Conservation (phyloP, 2,113 vertebrate species). For the Columba janthina region DNA sequence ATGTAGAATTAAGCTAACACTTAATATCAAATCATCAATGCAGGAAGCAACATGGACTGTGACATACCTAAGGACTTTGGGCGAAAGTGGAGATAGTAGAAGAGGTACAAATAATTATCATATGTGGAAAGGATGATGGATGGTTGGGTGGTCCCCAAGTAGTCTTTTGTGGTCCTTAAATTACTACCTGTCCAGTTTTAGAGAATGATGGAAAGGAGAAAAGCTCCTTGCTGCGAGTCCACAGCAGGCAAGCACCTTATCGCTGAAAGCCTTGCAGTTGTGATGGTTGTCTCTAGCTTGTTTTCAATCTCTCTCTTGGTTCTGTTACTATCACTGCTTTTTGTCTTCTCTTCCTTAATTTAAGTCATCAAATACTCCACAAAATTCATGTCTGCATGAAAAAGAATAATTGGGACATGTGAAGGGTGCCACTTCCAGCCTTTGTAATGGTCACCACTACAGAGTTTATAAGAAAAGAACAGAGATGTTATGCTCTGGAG, state of each 20-base stretch:
- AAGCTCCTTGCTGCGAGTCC: background rate
- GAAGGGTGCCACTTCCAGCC: background rate
- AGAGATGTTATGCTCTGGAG: background rate
- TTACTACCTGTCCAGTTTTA: background rate
- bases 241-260: background rate
- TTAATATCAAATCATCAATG: background rate
- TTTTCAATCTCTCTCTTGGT: background rate
- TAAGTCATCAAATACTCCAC: background rate
- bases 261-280: background rate
- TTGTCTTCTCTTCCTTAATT: background rate
- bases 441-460: background rate
- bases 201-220: background rate
- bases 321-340: background rate
- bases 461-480: background rate
- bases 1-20: background rate
- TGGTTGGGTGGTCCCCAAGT: background rate
- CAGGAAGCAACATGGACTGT: background rate
- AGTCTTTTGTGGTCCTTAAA: background rate
- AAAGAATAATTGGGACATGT: background rate
- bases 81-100: background rate
- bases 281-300: background rate
- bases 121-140: background rate
- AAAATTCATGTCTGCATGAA: background rate
- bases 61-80: background rate
- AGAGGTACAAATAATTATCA: background rate